Conservation (phyloP, 2,888 invertebrate species). For the Torymus auratus region DNA sequence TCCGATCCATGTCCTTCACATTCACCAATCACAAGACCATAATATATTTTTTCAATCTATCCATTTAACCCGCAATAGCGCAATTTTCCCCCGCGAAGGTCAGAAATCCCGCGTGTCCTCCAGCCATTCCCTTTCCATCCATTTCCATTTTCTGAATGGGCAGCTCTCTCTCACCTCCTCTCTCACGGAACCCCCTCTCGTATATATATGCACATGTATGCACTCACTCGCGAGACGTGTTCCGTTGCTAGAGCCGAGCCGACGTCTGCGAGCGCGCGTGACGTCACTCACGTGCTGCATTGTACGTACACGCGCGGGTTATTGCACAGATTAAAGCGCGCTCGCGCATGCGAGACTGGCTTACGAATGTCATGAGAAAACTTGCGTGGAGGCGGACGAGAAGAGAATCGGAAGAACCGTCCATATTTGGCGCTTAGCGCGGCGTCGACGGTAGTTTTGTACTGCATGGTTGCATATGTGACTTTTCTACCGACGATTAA, state of each 20-base stretch:
- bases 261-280: conserved; percentile 1
- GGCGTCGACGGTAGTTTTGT: background rate
- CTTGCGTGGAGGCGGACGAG: background rate
- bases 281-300: conserved; percentile 46
- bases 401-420: conserved; percentile 35
- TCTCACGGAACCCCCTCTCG: no score
- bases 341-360: conserved; percentile 36
- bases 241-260: background rate
- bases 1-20: no score
- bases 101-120: no score
- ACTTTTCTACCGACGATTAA: no score
- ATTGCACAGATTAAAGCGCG: background rate
- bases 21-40: no score
- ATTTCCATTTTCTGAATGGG: background rate
- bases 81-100: no score
- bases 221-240: background rate
- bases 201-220: no score
- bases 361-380: conserved; percentile 56
- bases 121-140: background rate
- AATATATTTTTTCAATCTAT: no score
- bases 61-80: no score
- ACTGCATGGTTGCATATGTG: no score
- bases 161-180: no score
- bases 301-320: conserved; percentile 5
- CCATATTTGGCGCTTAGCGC: conserved; percentile 52